Conservation (phyloP, 2,113 vertebrate species). For the Poeciliopsis turrubarensis region DNA sequence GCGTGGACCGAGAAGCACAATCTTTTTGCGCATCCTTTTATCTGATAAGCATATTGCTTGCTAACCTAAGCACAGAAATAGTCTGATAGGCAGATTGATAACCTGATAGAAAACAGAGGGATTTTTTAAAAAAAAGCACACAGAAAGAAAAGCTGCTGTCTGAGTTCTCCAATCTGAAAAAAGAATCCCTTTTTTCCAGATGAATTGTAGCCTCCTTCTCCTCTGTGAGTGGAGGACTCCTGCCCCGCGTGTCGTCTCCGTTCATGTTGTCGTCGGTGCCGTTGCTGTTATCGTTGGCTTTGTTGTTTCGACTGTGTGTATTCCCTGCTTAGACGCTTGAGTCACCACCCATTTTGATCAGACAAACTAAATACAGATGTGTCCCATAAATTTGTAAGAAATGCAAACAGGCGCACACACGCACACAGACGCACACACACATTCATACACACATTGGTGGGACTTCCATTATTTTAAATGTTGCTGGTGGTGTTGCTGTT, state of each 20-base stretch:
- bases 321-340: conserved; percentile 63
- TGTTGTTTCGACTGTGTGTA: conserved; percentile 56
- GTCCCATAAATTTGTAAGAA: conserved; percentile 49
- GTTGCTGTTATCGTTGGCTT: conserved; percentile 47
- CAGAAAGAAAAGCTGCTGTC: conserved; percentile 44
- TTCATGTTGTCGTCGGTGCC: conserved; percentile 57
- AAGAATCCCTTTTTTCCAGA: conserved; percentile 61
- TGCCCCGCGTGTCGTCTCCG: conserved; percentile 61
- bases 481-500: conserved; percentile 60
- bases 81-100: conserved; percentile 35
- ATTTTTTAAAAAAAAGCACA: conserved; percentile 63
- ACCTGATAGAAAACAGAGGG: conserved; percentile 22
- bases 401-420: not conserved
- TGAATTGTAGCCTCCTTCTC: conserved; percentile 55
- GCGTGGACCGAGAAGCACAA: conserved; percentile 73
- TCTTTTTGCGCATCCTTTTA: conserved; percentile 48
- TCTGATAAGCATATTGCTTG: conserved; percentile 61
- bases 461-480: conserved; percentile 28
- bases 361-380: conserved; percentile 56
- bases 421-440: conserved; percentile 19
- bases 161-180: conserved; percentile 41
- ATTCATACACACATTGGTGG: conserved; percentile 20
- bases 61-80: conserved; percentile 62
- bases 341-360: conserved; percentile 56
- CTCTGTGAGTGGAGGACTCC: conserved; percentile 63